Percentiles rank a stretch among this genome's conserved stretches.
Evolutionary conservation across 2,797 vertebrate genomes (phyloP).

Genomic region (Trachurus trachurus): DNA sequence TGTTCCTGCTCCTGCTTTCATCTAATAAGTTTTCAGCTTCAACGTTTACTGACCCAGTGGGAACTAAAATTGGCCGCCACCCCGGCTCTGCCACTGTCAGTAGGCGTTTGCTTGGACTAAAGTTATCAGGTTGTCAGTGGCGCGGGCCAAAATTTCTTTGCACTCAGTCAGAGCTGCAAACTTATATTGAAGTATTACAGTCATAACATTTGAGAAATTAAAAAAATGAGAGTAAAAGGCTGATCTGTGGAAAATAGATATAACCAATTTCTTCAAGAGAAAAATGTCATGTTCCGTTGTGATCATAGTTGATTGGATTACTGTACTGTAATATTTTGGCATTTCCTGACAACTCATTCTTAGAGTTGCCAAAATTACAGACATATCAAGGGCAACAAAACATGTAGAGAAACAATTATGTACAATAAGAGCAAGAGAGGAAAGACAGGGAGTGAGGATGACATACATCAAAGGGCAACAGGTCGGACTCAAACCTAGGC

Average conservation of each 20-base stretch:
- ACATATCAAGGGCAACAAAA: too few species aligned
- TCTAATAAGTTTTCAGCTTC: neutral
- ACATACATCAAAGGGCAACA: too few species aligned
- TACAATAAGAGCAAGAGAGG: too few species aligned
- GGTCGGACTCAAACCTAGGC: too few species aligned
- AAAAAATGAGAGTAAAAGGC: neutral
- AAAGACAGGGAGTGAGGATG: too few species aligned
- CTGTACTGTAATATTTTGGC: too few species aligned
- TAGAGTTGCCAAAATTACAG: too few species aligned
- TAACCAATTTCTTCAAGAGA: neutral
- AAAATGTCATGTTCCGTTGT: neutral
- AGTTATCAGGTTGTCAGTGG: neutral
- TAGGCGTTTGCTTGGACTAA: neutral
- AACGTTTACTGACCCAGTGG: neutral
- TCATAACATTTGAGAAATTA: neutral
- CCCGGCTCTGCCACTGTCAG: neutral
- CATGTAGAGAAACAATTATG: too few species aligned
- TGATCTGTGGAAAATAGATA: neutral
- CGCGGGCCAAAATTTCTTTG: neutral
- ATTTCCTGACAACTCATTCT: neutral
- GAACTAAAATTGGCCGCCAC: neutral
- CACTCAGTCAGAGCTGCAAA: neutral
- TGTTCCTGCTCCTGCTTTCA: neutral
- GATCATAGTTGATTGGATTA: neutral
- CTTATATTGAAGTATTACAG: neutral